Evolutionary conservation across 2,888 invertebrate genomes (phyloP).

Genomic region (Athripsodes cinereus): DNA sequence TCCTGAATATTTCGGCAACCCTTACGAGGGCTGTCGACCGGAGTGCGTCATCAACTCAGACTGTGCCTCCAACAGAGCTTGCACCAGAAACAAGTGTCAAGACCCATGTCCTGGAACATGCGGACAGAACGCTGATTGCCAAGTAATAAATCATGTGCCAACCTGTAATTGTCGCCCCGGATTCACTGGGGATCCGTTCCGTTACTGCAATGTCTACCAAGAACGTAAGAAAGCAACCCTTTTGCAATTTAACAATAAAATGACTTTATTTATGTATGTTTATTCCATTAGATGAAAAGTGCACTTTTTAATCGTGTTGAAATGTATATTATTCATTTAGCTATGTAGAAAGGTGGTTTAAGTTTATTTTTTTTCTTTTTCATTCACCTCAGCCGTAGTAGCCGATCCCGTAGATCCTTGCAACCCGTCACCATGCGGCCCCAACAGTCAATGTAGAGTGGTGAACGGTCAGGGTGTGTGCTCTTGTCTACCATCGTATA

Average conservation of each 20-base stretch:
- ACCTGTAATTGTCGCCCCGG: constrained; percentile 61
- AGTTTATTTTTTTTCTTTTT: background rate
- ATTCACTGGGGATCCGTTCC: constrained; percentile 70
- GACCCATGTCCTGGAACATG: constrained; percentile 77
- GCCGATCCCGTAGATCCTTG: too few relatives aligned
- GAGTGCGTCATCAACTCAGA: constrained; percentile 69
- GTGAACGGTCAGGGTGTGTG: too few relatives aligned
- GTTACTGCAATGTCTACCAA: constrained; percentile 44
- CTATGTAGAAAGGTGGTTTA: background rate
- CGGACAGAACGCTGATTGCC: constrained; percentile 64
- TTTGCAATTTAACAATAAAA: too few relatives aligned
- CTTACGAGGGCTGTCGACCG: constrained; percentile 71
- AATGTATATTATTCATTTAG: too few relatives aligned
- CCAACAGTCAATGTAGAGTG: too few relatives aligned
- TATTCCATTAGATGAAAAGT: background rate
- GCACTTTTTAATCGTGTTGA: background rate
- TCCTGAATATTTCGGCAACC: constrained; percentile 68
- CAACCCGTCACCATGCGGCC: too few relatives aligned
- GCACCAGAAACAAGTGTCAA: constrained; percentile 66
- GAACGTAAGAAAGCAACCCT: too few relatives aligned
- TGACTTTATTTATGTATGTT: too few relatives aligned
- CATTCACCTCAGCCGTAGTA: constrained; percentile 33
- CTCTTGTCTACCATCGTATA: too few relatives aligned
- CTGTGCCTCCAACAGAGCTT: constrained; percentile 63
- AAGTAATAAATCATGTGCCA: constrained; percentile 65